Evolutionary conservation across 1,140 invertebrate species (phyloP), one percentile per base, ranked within the genome.

Genomic region (Oryctes rhinoceros): DNA sequence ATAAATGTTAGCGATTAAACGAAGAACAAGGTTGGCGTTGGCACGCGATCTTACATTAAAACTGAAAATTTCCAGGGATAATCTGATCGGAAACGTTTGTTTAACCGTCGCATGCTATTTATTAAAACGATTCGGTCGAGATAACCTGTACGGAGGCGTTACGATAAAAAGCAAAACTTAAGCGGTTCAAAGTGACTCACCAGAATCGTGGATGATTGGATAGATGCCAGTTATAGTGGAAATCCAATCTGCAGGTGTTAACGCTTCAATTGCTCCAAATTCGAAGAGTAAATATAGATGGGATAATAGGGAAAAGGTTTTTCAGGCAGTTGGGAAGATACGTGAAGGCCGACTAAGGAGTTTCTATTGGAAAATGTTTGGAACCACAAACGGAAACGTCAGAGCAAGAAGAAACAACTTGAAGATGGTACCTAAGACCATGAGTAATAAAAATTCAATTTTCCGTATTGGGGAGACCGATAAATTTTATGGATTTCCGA

Each of bases 321-420:
- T 35, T 35, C 65, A 71, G 24, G 65, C 65, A 10, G 53, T 35
- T 30, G 65, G 24, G 9, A 71, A 15, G 15, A 71, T 71, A 24
- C 65, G 65, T 9, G 65, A 24, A 30, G 65, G 65, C 20, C 20
- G 65, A 1, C 35, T 71, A 24, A 71, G 24, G 20, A 71, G 24
- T 15, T 71, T 71, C 15, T 71, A 71, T 71, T 71, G 65, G 65
- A 71, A 71, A 9, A 71, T 71, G 65, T 71, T 71, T 24, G 65
- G 65, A 53, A 53, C 62, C 11, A 13, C 65, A 5, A 71, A 71
- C 24, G 24, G 20, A 4, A 35, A 15, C 65, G 65, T 71, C 4
- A 35, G 65, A 35, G 65, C 65, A 1, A 71, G 65, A 30, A 71
- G 24, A 24, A 37, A 37, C 15, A 71, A 3, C 24, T 35, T 71